phyloP scores from a whole-genome alignment of 2,113 vertebrate species.

The Colinus virginianus region DNA sequence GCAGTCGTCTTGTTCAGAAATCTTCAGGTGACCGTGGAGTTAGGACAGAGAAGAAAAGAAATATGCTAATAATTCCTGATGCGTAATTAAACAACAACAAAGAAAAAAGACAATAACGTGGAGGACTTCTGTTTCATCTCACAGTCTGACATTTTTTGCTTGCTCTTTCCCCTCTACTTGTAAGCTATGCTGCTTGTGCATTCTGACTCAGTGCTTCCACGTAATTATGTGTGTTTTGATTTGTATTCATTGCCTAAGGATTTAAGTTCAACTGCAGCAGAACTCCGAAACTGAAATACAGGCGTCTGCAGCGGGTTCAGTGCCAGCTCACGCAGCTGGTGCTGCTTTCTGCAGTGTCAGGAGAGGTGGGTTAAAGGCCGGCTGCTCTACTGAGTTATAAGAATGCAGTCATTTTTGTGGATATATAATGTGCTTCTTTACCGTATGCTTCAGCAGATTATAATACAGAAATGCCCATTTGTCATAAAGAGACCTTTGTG shows the following conservation, averaged over 20 bases:
- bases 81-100: not conserved
- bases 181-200: not conserved
- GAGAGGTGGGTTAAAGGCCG: not conserved
- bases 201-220: not conserved
- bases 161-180: not conserved
- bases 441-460: not conserved
- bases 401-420: not conserved
- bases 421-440: not conserved
- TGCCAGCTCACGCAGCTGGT: accelerated
- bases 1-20: not conserved
- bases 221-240: constrained; percentile 17
- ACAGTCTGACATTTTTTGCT: not conserved
- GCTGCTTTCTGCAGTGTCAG: not conserved
- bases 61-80: not conserved
- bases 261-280: not conserved
- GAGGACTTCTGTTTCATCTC: not conserved
- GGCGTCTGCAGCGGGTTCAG: not conserved
- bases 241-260: not conserved
- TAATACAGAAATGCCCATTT: not conserved
- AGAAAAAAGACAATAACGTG: accelerated
- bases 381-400: not conserved
- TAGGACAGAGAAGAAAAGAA: not conserved
- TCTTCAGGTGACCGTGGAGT: not conserved
- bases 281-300: not conserved
- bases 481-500: not conserved